phyloP scores from a whole-genome alignment of 2,888 invertebrate species.

The Ochropleura plecta region DNA sequence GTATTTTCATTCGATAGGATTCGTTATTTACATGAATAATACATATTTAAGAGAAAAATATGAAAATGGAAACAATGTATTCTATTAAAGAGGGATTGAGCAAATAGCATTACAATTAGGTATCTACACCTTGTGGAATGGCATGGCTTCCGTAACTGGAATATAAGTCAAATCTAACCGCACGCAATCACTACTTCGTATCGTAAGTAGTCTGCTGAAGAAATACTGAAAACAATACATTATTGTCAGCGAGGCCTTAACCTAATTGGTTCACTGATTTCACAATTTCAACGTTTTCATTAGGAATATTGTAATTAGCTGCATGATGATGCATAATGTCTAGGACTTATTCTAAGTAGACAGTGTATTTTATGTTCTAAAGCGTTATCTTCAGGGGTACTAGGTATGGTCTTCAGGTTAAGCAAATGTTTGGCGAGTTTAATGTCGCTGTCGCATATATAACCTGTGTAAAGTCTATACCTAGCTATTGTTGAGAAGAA shows the following conservation, averaged over 20 bases:
- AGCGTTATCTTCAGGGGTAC: slow-evolving; percentile 23
- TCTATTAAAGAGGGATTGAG: not conserved
- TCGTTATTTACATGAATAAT: not conserved
- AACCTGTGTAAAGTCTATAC: not conserved
- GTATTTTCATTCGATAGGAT: not conserved
- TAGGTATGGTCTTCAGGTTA: slow-evolving; percentile 6
- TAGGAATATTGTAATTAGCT: slow-evolving; percentile 38
- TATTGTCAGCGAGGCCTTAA: slow-evolving; percentile 68
- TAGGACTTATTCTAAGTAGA: slow-evolving; percentile 6
- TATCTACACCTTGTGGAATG: slow-evolving; percentile 1
- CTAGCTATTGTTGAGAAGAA: not conserved
- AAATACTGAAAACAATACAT: slow-evolving; percentile 70
- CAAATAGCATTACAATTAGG: not conserved
- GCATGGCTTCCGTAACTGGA: slow-evolving; percentile 8
- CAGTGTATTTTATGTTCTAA: not conserved
- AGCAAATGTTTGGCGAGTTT: slow-evolving; percentile 40
- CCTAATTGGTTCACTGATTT: slow-evolving; percentile 66
- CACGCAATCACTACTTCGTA: slow-evolving; percentile 45
- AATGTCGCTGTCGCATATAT: slow-evolving; percentile 4
- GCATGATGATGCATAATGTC: slow-evolving; percentile 32
- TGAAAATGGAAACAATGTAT: not conserved
- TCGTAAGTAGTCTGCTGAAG: slow-evolving; percentile 46
- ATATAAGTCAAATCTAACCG: slow-evolving; percentile 34
- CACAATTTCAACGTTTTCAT: slow-evolving; percentile 55
- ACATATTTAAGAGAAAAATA: not conserved